Conservation (phyloP, 2,888 invertebrate genomes). For the Leptarthrus brevirostris region DNA sequence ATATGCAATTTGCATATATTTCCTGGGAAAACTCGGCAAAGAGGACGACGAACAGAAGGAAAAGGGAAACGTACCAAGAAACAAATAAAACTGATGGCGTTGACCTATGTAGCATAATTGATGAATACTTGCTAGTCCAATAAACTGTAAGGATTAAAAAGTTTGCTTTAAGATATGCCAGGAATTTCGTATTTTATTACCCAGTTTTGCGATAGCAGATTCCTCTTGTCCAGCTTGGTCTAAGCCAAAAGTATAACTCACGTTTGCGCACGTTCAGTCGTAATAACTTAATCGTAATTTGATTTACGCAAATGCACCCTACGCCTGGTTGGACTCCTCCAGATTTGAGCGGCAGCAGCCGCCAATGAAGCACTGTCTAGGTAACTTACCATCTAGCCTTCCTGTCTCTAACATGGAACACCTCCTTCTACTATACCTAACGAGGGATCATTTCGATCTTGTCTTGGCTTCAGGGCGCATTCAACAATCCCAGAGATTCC, state of each 20-base stretch:
- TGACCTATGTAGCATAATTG: conserved; percentile 16
- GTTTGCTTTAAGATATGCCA: background rate
- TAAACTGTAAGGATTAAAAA: conserved; percentile 25
- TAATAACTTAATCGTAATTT: conserved; percentile 44
- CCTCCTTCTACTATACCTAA: conserved; percentile 11
- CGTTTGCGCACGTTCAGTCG: conserved; percentile 32
- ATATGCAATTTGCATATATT: conserved; percentile 21
- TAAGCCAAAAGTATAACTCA: conserved; percentile 20
- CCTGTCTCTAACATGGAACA: conserved; percentile 28
- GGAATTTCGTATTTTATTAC: background rate
- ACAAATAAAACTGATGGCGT: background rate
- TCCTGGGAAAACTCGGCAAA: background rate
- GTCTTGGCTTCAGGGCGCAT: conserved; percentile 21
- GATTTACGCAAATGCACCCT: conserved; percentile 28
- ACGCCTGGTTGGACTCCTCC: background rate
- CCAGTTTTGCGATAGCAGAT: conserved; percentile 5
- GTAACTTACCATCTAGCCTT: conserved; percentile 8
- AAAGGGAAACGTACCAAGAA: background rate
- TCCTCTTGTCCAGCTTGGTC: background rate
- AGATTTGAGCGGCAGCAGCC: background rate
- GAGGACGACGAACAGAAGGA: background rate
- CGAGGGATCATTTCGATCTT: conserved; percentile 32
- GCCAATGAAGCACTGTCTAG: too few species aligned
- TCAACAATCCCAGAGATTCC: conserved; percentile 23
- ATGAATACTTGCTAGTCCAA: conserved; percentile 3